phyloP scores from a whole-genome alignment of 2,113 vertebrate genomes.

The Nannospalax galili region DNA sequence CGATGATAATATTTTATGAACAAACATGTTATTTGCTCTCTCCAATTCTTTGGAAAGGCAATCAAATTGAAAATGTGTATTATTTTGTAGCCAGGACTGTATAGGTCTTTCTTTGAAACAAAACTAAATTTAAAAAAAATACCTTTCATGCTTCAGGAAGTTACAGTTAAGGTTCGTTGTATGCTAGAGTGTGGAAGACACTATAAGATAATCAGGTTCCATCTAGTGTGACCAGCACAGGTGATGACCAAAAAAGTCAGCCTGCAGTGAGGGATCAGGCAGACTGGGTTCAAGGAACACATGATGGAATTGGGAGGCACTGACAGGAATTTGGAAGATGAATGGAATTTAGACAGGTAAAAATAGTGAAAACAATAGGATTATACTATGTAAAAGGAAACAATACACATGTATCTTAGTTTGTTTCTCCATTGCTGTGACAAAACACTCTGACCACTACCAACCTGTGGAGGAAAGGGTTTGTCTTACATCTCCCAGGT shows the following conservation, averaged over 20 bases:
- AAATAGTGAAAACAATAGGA: neutral
- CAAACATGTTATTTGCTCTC: neutral
- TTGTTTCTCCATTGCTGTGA: no score
- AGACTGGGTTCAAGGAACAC: neutral
- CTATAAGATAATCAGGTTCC: neutral
- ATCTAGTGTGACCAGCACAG: no score
- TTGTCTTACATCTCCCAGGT: no score
- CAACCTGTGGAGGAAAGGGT: no score
- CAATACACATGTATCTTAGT: no score
- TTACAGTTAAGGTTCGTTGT: neutral
- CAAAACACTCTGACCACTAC: no score
- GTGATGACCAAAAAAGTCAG: neutral
- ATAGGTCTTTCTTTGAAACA: neutral
- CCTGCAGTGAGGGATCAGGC: no score
- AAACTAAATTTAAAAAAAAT: no score
- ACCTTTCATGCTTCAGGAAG: neutral
- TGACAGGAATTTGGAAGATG: neutral
- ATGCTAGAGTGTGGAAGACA: neutral
- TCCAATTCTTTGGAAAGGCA: neutral
- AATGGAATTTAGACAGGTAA: neutral
- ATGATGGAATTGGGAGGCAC: no score
- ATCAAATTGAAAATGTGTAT: neutral
- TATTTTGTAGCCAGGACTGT: neutral
- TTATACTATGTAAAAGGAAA: neutral
- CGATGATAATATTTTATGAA: neutral